Conservation (phyloP, 2,113 vertebrate genomes). For the Campylorhamphus procurvoides region DNA sequence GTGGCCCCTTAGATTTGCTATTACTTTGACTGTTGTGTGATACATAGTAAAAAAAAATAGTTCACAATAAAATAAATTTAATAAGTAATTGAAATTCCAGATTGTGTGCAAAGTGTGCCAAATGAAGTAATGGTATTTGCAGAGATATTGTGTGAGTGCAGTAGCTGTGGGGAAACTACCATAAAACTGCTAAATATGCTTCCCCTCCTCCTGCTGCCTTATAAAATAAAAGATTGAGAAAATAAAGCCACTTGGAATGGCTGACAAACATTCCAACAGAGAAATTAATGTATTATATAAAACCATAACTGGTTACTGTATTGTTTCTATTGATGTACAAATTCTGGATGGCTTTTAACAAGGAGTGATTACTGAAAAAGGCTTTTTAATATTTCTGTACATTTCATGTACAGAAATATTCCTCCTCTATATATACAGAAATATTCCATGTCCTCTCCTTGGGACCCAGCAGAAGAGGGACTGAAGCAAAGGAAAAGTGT, state of each 20-base stretch:
- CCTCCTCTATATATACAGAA: no score
- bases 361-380: neutral
- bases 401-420: neutral
- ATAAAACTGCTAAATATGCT: neutral
- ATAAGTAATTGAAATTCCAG: conserved; percentile 57
- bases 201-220: neutral
- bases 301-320: neutral
- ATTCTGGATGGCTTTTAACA: neutral
- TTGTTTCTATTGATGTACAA: neutral
- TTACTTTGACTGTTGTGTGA: conserved; percentile 51
- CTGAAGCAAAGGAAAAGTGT: neutral
- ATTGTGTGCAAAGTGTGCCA: conserved; percentile 29
- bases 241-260: conserved; percentile 4
- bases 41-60: conserved; percentile 29
- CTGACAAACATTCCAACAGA: neutral
- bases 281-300: neutral
- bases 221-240: neutral
- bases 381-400: neutral
- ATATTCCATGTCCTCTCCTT: neutral
- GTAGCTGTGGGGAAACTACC: conserved; percentile 25
- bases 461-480: neutral
- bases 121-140: conserved; percentile 59
- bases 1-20: conserved; percentile 26
- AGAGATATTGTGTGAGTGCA: conserved; percentile 17
- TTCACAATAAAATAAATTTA: conserved; percentile 47